Evolutionary conservation across 2,888 invertebrate genomes (phyloP).

Genomic region (Pheosia tremula): DNA sequence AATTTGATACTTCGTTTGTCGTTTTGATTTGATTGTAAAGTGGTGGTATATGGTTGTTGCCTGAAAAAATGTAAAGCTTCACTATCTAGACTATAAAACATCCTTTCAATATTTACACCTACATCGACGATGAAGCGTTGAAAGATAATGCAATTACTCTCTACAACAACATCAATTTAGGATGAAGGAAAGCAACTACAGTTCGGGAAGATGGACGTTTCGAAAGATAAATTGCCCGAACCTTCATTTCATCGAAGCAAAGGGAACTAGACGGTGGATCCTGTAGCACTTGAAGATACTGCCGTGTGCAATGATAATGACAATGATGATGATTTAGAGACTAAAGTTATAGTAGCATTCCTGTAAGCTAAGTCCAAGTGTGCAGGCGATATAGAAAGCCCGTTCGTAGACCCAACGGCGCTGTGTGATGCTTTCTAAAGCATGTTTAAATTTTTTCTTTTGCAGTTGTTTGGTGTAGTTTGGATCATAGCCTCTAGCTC

Average conservation of each 20-base stretch:
- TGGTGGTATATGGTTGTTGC: constrained; percentile 67
- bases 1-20: constrained; percentile 56
- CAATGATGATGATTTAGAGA: constrained; percentile 66
- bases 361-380: constrained; percentile 79
- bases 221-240: constrained; percentile 59
- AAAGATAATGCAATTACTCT: constrained; percentile 17
- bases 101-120: not conserved
- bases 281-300: constrained; percentile 75
- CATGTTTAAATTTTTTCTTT: constrained; percentile 85
- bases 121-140: constrained; percentile 18
- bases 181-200: constrained; percentile 36
- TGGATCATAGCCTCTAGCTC: constrained; percentile 85
- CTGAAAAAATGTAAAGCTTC: constrained; percentile 62
- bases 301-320: constrained; percentile 69
- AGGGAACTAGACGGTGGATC: constrained; percentile 72
- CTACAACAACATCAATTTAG: constrained; percentile 39
- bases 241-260: constrained; percentile 72
- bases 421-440: constrained; percentile 79
- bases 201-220: constrained; percentile 38
- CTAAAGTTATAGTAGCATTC: constrained; percentile 71
- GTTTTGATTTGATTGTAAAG: constrained; percentile 64
- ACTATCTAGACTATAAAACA: constrained; percentile 34
- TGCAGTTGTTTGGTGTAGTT: constrained; percentile 85
- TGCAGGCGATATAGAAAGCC: constrained; percentile 81
- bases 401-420: constrained; percentile 72